These are phyloP conservation scores for Hypercompe scribonia DNA, from an alignment of 2,888 invertebrate species.

Conservation along the genomic window DNA sequence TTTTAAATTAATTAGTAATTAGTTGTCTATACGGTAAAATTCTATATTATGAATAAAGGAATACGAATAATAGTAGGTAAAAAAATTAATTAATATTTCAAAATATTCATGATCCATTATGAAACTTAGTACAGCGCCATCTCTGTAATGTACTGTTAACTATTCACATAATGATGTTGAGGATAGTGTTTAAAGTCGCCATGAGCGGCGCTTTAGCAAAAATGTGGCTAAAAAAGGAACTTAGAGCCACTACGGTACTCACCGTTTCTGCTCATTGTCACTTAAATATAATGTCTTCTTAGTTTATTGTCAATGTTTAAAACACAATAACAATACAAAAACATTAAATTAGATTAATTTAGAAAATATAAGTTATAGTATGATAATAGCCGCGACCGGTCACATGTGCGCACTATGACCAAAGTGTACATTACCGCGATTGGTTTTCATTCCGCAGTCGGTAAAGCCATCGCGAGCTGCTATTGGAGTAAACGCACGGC, in stretches of 20 bases:
- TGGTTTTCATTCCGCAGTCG: slow-evolving; percentile 62
- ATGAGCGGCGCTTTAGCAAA: slow-evolving; percentile 53
- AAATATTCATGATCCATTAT: neutral
- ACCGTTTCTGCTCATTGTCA: slow-evolving; percentile 75
- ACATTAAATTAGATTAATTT: slow-evolving; percentile 40
- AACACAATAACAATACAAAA: slow-evolving; percentile 33
- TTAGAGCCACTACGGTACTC: slow-evolving; percentile 54
- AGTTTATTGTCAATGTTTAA: slow-evolving; percentile 15
- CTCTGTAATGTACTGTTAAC: neutral
- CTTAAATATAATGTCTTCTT: slow-evolving; percentile 38
- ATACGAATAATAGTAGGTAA: neutral
- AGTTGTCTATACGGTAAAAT: neutral
- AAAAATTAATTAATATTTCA: neutral
- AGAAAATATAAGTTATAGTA: slow-evolving; percentile 40
- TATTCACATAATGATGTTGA: neutral
- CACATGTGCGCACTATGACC: slow-evolving; percentile 79
- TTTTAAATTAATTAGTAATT: too few species aligned
- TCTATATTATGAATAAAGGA: neutral
- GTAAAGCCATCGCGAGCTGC: slow-evolving; percentile 50
- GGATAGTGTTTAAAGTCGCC: slow-evolving; percentile 28
- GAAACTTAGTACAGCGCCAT: slow-evolving; percentile 49
- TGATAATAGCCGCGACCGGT: slow-evolving; percentile 59
- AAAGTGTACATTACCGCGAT: slow-evolving; percentile 63
- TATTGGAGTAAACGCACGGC: slow-evolving; percentile 59
- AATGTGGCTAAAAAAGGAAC: slow-evolving; percentile 44